Conservation (phyloP, 2,113 vertebrate species). For the Heterotilapia buettikoferi region DNA sequence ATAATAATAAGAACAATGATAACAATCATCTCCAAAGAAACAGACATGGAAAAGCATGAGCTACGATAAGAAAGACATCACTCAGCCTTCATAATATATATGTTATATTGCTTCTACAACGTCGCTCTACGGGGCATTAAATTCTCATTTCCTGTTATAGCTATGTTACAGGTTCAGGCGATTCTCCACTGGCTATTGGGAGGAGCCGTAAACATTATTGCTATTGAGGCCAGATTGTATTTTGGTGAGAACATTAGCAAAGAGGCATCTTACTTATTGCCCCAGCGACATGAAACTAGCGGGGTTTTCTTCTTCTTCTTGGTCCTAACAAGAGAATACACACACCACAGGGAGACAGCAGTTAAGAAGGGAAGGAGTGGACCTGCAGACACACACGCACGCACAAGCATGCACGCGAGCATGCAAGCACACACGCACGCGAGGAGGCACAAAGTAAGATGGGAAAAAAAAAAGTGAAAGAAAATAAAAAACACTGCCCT, state of each 20-base stretch:
- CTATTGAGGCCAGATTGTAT: conserved; percentile 37
- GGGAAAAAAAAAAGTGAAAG: not conserved
- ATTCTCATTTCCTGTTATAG: conserved; percentile 55
- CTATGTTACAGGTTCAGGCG: conserved; percentile 31
- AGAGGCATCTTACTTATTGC: conserved; percentile 26
- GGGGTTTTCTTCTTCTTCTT: not conserved
- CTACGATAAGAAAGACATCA: not conserved
- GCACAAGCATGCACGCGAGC: not conserved
- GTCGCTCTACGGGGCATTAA: conserved; percentile 39
- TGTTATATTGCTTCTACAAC: conserved; percentile 11
- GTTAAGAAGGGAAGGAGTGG: conserved; percentile 4
- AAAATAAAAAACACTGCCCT: conserved; percentile 38
- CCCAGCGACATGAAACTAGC: conserved; percentile 12
- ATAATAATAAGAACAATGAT: not conserved
- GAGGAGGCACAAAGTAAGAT: not conserved
- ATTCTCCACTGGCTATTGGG: conserved; percentile 43
- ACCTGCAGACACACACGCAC: not conserved
- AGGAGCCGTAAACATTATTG: conserved; percentile 56
- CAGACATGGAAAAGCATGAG: not conserved
- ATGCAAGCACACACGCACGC: accelerated
- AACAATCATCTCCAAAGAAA: not conserved
- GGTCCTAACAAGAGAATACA: conserved; percentile 16
- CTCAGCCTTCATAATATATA: conserved; percentile 17
- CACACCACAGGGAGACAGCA: not conserved
- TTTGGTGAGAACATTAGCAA: conserved; percentile 49